Evolutionary conservation across 1,140 invertebrate species (phyloP), one percentile per base, ranked within the genome.

Genomic region (Caerostris extrusa): DNA sequence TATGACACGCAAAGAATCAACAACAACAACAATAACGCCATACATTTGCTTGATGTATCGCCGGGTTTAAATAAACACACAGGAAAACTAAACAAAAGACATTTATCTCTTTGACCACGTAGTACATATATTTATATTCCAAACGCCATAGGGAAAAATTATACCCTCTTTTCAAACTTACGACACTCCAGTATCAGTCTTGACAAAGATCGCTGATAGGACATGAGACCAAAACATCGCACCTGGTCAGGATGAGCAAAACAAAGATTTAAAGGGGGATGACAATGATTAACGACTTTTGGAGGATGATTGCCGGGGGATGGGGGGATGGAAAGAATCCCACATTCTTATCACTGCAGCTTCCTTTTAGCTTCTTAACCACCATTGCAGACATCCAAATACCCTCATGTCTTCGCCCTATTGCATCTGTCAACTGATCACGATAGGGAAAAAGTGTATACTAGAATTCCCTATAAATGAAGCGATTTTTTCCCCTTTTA

Each of bases 241-340:
- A 93, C 91, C 91, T 93, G 91, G 82, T 57, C 7, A 1, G 10
- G 6, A 56, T 12, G 14, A 87, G 58, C 81, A 87, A 87, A 87
- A 71, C 64, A 77, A 90, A 90, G 67, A 50, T 53, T 58, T 17
- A 58, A 67, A 93, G 64, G 56, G 91, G 83, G 89, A 71, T 61
- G 69, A 60, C 71, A 91, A 64, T 71, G 91, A 93, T 93, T 87
- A 93, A 87, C 83, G 91, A 86, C 91, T 87, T 87, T 88, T 91
- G 6, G 56, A 60, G 34, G 58, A 60, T 85, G 19, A 57, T 67
- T 92, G 67, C 61, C 58, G 61, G n/a, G n/a, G 67, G 58, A 82
- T 50, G 50, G 17, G 34, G 90, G 77, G 57, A 34, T 34, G 34
- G 34, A 34, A 34, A 61, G 57, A 60, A 71, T 60, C 81, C 64